Base-by-base conservation (phyloP, 2,113 vertebrate species). In the Sapayoa aenigma region DNA sequence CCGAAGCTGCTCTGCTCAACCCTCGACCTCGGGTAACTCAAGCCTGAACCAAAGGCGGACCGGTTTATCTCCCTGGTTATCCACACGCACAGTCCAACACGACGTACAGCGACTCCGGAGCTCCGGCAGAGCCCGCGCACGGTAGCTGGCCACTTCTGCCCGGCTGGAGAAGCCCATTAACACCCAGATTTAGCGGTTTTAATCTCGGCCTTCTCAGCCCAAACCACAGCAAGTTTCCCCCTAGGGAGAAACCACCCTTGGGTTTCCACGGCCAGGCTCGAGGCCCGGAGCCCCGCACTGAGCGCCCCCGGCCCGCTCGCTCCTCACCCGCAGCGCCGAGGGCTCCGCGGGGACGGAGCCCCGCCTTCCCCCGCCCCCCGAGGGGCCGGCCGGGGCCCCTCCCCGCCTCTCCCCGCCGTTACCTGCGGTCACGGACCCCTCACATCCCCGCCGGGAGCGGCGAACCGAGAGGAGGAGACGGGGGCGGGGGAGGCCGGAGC, bases 201-300 rank as follows among this genome's bases (percentile, higher is more conserved):
- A 9, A 23, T 14, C 33, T 6, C 4, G 25, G 37, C 42, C 21
- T 39, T 9, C 52, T 2, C 46, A 41, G 19, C 28, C 17, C 35
- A 12, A 39, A 15, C 41, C 58, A 22, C 66, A 2, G 14, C 17
- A 18, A n/a, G 28, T 8, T 58, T 15, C 50, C 21, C 50, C 4
- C 19, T 1, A 4, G 1, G 25, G 25, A 37, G 25, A 28, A 19
- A 28, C 5, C 67, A 24, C 9, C n/a, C 53, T 1, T 0, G 53
- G 12, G 22, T 17, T 55, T 1, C n/a, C 0, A 2, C 17, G 3
- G 50, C 5, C 75, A 5, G 14, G 5, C 11, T 1, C 10, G 1
- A 25, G 33, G 56, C 56, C 75, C 41, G 25, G 13, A 28, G 71
- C 75, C 59, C 44, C 37, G 74, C 27, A 20, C 41, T 35, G 80